phyloP scores from a whole-genome alignment of 2,797 vertebrate species.

The Megalops cyprinoides region DNA sequence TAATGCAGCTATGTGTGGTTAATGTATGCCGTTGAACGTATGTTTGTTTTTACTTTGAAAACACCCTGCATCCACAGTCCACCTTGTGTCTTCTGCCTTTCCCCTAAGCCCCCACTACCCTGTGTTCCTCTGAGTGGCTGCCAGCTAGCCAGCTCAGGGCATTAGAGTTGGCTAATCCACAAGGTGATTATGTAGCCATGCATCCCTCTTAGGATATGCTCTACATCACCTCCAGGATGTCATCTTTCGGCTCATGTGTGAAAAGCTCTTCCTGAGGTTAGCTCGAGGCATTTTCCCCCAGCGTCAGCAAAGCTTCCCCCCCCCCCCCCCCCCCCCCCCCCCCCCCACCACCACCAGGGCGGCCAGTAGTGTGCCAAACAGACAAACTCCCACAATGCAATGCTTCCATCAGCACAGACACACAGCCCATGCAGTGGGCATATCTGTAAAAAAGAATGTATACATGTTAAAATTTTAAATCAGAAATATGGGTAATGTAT shows the following conservation, averaged over 20 bases:
- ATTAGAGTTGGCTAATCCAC: slow-evolving; percentile 28
- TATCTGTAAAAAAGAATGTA: background rate
- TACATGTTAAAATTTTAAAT: background rate
- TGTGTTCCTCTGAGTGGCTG: too few relatives aligned
- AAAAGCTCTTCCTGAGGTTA: slow-evolving; percentile 56
- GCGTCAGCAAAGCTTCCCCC: slow-evolving; percentile 53
- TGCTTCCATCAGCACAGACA: background rate
- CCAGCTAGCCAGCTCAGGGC: slow-evolving; percentile 13
- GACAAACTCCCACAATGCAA: background rate
- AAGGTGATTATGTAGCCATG: slow-evolving; percentile 31
- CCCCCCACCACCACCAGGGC: too few relatives aligned
- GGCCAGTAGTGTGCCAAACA: slow-evolving; percentile 3
- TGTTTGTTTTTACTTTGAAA: too few relatives aligned
- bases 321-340: too few relatives aligned
- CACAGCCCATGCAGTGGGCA: too few relatives aligned
- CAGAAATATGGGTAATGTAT: background rate
- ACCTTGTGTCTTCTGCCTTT: background rate
- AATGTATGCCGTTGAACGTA: too few relatives aligned
- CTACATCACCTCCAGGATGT: slow-evolving; percentile 29
- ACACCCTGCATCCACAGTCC: background rate
- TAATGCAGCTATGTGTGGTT: too few relatives aligned
- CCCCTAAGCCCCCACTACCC: background rate
- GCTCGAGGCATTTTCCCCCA: slow-evolving; percentile 46
- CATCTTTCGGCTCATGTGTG: slow-evolving; percentile 49
- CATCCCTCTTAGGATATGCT: slow-evolving; percentile 17